Conservation (phyloP, 2,797 vertebrate species). For the Esox lucius region DNA sequence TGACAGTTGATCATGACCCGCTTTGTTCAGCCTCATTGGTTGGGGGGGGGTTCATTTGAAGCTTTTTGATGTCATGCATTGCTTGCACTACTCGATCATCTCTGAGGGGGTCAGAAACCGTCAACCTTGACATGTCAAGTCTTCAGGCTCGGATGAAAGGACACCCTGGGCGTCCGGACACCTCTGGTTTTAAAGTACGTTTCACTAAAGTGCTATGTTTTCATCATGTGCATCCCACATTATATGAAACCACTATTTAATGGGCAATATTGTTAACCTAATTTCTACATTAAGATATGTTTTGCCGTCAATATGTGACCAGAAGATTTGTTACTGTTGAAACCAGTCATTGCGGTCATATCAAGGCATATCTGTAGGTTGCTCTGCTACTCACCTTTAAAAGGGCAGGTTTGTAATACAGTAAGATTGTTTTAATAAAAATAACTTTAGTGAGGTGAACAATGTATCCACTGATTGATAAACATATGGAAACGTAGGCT, state of each 20-base stretch:
- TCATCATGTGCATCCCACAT: not conserved
- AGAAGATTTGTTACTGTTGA: not conserved
- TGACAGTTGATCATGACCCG: not conserved
- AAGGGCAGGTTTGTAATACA: not conserved
- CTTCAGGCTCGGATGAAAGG: not conserved
- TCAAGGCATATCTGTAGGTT: not conserved
- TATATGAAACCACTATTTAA: not conserved
- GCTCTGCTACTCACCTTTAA: not conserved
- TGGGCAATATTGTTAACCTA: not conserved
- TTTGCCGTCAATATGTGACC: not conserved
- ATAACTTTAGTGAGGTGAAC: too few relatives aligned
- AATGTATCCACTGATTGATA: constrained; percentile 4
- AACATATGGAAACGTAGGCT: not conserved
- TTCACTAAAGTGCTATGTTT: not conserved
- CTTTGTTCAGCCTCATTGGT: not conserved
- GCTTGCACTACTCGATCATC: not conserved
- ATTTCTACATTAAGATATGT: not conserved
- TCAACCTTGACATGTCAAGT: constrained; percentile 9
- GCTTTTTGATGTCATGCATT: not conserved
- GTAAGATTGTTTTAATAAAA: too few relatives aligned
- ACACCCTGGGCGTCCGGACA: not conserved
- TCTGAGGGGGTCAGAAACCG: constrained; percentile 9
- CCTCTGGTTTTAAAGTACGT: not conserved
- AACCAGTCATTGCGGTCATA: not conserved
- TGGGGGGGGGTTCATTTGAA: not conserved